Base-by-base conservation (phyloP, 2,113 vertebrate genomes). In the Muntiacus muntjak region DNA sequence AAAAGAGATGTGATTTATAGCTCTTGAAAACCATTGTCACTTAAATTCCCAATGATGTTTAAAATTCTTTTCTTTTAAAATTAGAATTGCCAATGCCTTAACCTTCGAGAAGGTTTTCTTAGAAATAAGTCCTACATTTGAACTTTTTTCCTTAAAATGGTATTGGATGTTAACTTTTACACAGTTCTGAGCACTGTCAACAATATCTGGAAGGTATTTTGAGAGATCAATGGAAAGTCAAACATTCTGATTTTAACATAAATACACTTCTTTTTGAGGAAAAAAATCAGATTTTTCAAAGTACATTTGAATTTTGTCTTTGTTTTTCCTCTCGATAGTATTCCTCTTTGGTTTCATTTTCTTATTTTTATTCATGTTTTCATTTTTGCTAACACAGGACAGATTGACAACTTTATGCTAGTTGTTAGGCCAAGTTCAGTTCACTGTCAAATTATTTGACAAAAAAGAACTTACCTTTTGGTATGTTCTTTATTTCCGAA, bases 271-370 rank as follows among this genome's bases (percentile, higher is more conserved):
- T 98, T 98, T 98, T 98, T 98, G 58, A 98, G 87, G 98, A 98
- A 99, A 99, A 98, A 99, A 99, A 98, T 98, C 94, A 93, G 94
- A 98, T 98, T 99, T 99, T 99, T 98, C 98, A 97, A 98, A 98
- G 97, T 98, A 98, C 96, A 96, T 98, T 95, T 87, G 92, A 93
- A 83, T 97, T 94, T 92, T 91, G 96, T 76, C 97, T 98, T 98
- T 98, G 93, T 95, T 98, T 98, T 98, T 98, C 95, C 95, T 97
- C 98, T 98, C 96, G 93, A 89, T 96, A 97, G 79, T 91, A 97
- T 96, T 95, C 84, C 88, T 98, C 93, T 92, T 83, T 95, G 47
- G 43, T 94, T 89, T 93, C 33, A 30, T 90, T 95, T 81, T 82
- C 15, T 96, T 97, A 94, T 94, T 50, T 98, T 97, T 88, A 85